Evolutionary conservation across 2,113 vertebrate species (phyloP).

Genomic region (Hydropotes inermis): DNA sequence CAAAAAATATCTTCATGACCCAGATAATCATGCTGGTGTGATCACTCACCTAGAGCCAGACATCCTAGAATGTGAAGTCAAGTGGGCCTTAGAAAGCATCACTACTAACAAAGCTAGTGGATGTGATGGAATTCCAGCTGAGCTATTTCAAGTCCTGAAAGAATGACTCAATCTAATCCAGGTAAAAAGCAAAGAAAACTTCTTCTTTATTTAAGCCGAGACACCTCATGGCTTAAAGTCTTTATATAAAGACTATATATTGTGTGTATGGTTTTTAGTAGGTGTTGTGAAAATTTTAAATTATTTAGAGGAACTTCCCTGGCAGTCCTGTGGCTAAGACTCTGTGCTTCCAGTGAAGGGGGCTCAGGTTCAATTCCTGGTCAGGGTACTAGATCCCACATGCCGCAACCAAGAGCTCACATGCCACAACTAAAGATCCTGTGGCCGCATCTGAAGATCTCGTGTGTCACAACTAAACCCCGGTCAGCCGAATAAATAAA

Average conservation of each 20-base stretch:
- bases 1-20: too few relatives aligned
- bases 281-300: constrained; percentile 18
- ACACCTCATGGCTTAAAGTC: neutral
- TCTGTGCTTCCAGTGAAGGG: neutral
- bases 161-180: neutral
- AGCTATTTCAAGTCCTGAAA: too few relatives aligned
- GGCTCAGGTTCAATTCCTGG: neutral
- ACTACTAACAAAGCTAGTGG: too few relatives aligned
- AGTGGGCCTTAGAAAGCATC: too few relatives aligned
- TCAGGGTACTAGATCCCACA: neutral
- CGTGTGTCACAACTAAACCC: neutral
- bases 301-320: neutral
- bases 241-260: too few relatives aligned
- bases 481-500: neutral
- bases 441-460: neutral
- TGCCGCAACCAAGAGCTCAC: neutral
- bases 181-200: neutral
- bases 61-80: too few relatives aligned
- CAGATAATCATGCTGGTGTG: too few relatives aligned
- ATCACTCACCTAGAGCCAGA: too few relatives aligned
- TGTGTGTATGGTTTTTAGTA: constrained; percentile 25
- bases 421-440: neutral
- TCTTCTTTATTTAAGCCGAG: neutral
- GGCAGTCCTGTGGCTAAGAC: neutral
- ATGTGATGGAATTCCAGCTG: too few relatives aligned